Base-by-base conservation (phyloP, 2,797 vertebrate species). In the Sus cebifrons region DNA sequence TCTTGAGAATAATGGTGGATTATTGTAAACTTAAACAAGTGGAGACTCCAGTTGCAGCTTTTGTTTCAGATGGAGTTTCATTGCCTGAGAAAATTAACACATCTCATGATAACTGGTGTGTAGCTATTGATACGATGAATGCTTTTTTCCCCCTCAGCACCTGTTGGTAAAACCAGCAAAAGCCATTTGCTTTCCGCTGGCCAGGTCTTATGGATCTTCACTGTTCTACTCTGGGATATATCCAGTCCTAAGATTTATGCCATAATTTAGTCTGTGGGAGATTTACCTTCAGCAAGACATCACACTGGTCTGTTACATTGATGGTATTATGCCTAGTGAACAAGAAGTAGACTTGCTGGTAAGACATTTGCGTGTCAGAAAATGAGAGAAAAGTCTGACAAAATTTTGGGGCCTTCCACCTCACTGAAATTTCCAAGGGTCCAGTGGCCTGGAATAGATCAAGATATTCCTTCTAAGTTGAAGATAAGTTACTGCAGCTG, bases 161-260 rank as follows among this genome's bases (percentile, higher is more conserved):
- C 65, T 94, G 12, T 81, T 73, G 52, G 15, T 49, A 79, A 86
- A 82, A 56, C 18, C 52, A 49, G 3, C 25, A 29, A 60, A 95
- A 90, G 62, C 29, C 56, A 44, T 77, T 91, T 84, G 16, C 44
- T 87, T 84, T 91, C 52, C 67, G n/a, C n/a, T 87, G 56, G 17
- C 13, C 36, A 77, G 75, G 32, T n/a, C 40, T 49, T 78, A 5
- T 58, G 71, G 9, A 67, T 68, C 20, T 70, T 91, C 15, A 77
- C n/a, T 62, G 18, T 82, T 25, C 8, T 67, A 49, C 44, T 49
- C 44, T 49, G 44, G 44, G 44, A 49, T 49, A 49, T 49, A 49
- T 49, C 44, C 6, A 49, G 9, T 49, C 6, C 44, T 49, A 49
- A 6, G 17, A 17, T n/a, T 87, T 32, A 11, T 36, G 27, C 23